Percentiles rank a stretch among this genome's conserved stretches.
phyloP scores from a whole-genome alignment of 2,113 vertebrate species.

The Chamaetylas fuelleborni region DNA sequence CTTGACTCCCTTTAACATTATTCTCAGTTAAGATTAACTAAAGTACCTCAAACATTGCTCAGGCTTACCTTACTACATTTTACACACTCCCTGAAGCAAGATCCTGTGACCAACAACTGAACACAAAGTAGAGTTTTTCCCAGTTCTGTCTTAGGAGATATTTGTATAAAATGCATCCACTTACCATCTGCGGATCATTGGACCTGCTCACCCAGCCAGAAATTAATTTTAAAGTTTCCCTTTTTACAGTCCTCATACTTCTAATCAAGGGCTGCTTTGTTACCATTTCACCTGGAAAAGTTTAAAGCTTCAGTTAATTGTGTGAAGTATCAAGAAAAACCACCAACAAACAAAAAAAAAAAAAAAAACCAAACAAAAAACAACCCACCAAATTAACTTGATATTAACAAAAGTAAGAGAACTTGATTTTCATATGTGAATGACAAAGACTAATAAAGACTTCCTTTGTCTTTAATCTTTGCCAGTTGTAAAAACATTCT shows the following conservation, averaged over 20 bases:
- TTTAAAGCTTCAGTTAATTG: background rate
- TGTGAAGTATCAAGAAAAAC: background rate
- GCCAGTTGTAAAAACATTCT: background rate
- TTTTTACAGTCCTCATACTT: conserved; percentile 99
- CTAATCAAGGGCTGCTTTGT: conserved; percentile 97
- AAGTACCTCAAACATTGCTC: background rate
- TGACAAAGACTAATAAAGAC: background rate
- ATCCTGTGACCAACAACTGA: background rate
- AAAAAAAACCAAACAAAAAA: no score
- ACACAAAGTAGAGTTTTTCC: background rate
- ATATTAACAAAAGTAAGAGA: background rate
- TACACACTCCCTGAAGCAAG: background rate
- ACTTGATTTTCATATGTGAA: background rate
- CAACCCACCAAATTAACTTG: background rate
- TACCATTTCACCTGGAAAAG: conserved; percentile 91
- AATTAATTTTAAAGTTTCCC: conserved; percentile 97
- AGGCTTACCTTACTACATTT: background rate
- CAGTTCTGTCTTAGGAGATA: background rate
- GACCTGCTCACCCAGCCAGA: conserved; percentile 99
- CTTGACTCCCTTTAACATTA: background rate
- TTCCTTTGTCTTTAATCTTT: background rate
- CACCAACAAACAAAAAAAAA: background rate
- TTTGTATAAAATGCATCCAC: conserved; percentile 28
- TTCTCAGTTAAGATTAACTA: background rate
- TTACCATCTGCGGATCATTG: conserved; percentile 98